phyloP scores from a whole-genome alignment of 2,797 vertebrate genomes.

The Enteromius trimaculatus region DNA sequence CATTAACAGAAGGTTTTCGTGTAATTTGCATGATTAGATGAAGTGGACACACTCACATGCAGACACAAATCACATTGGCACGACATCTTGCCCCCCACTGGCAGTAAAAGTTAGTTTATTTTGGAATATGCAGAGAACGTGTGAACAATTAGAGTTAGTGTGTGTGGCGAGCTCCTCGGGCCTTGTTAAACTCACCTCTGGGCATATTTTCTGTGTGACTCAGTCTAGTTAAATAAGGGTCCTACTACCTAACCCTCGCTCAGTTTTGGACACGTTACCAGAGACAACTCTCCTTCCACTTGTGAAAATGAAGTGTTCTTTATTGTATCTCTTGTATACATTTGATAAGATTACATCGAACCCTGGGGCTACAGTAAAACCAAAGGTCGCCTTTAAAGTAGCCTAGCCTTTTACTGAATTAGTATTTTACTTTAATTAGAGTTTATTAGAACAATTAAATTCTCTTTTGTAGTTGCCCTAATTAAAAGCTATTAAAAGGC shows the following conservation, averaged over 20 bases:
- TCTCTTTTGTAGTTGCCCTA: neutral
- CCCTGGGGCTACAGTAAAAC: neutral
- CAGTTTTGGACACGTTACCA: constrained; percentile 24
- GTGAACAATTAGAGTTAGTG: constrained; percentile 44
- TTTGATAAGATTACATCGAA: neutral
- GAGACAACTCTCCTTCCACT: neutral
- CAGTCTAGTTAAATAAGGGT: constrained; percentile 48
- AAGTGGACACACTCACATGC: neutral
- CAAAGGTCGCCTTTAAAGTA: neutral
- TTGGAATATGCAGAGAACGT: constrained; percentile 46
- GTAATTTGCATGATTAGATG: constrained; percentile 6
- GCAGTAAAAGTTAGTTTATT: constrained; percentile 56
- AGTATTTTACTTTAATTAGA: neutral
- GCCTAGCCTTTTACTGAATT: neutral
- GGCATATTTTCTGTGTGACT: constrained; percentile 51
- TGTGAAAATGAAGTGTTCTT: neutral
- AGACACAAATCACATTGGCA: constrained; percentile 14
- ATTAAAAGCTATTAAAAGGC: neutral
- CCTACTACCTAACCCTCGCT: constrained; percentile 14
- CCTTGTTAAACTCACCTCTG: constrained; percentile 55
- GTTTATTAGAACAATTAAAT: neutral
- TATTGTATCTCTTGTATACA: neutral
- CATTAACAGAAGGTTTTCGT: neutral
- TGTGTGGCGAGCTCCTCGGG: constrained; percentile 42
- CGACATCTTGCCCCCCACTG: constrained; percentile 23